These are phyloP conservation scores for Auanema sp. DNA, from an alignment of 2,888 invertebrate genomes.

Conservation along the genomic window DNA sequence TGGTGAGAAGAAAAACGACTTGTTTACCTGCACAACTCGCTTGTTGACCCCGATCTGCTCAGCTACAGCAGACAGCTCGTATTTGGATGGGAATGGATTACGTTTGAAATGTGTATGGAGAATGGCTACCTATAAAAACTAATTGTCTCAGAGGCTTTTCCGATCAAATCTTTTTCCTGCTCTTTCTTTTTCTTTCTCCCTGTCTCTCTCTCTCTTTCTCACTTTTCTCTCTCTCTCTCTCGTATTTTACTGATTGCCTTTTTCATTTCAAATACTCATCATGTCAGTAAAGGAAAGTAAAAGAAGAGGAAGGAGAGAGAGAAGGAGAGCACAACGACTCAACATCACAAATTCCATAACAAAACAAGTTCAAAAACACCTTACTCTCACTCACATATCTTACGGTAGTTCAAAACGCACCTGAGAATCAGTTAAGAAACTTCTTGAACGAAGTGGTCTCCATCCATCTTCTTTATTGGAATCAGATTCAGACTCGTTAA, in stretches of 20 bases:
- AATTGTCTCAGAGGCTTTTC: neutral
- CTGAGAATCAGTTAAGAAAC: constrained; percentile 91
- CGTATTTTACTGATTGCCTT: too few species aligned
- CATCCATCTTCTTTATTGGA: constrained; percentile 42
- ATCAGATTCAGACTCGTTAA: neutral
- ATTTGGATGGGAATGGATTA: constrained; percentile 90
- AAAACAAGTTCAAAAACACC: too few species aligned
- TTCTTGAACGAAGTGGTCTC: constrained; percentile 73
- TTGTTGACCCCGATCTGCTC: constrained; percentile 74
- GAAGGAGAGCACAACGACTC: too few species aligned
- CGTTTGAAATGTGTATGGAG: constrained; percentile 84
- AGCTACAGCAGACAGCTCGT: constrained; percentile 87
- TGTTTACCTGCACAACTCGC: constrained; percentile 72
- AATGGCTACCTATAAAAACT: constrained; percentile 71
- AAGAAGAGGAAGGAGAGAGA: neutral
- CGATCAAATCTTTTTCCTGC: too few species aligned
- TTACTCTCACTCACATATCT: neutral
- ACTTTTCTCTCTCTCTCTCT: too few species aligned
- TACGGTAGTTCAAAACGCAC: constrained; percentile 68
- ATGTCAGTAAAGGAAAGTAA: neutral
- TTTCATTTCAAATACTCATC: constrained; percentile 1
- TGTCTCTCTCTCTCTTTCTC: too few species aligned
- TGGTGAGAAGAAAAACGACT: constrained; percentile 1
- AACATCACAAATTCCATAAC: too few species aligned
- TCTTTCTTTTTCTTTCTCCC: too few species aligned